Conservation (phyloP, 1,140 invertebrate species). For the Nephila pilipes region DNA sequence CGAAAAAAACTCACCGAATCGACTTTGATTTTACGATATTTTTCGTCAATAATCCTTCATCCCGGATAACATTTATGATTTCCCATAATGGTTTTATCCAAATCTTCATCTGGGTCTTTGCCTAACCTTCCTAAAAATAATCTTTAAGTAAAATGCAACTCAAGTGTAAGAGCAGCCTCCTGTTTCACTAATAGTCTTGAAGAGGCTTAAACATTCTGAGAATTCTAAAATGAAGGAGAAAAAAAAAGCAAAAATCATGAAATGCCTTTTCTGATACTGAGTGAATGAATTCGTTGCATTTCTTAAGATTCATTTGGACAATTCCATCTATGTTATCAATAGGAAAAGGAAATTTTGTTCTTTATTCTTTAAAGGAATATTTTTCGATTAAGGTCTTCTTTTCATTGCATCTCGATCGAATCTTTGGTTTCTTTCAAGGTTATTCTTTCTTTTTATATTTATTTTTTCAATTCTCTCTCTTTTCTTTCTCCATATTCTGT, state of each 20-base stretch:
- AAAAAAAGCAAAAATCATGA: background rate
- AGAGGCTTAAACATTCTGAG: conserved; percentile 10
- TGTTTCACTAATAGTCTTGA: conserved; percentile 26
- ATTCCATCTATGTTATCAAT: conserved; percentile 70
- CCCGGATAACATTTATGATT: conserved; percentile 21
- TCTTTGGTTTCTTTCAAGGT: conserved; percentile 49
- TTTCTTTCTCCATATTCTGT: conserved; percentile 47
- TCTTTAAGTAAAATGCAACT: conserved; percentile 14
- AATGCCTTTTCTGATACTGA: conserved; percentile 14
- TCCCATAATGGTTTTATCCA: conserved; percentile 24
- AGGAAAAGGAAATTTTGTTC: conserved; percentile 48
- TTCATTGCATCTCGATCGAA: conserved; percentile 50
- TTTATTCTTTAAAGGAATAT: conserved; percentile 62
- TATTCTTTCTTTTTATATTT: conserved; percentile 8
- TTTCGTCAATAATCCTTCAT: conserved; percentile 2
- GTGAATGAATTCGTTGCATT: conserved; percentile 61
- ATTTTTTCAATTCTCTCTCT: conserved; percentile 2
- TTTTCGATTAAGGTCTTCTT: conserved; percentile 61
- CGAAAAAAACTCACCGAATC: background rate
- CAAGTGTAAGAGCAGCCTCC: background rate
- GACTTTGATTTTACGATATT: conserved; percentile 21
- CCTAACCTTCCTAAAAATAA: background rate
- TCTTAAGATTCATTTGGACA: conserved; percentile 61
- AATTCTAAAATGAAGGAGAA: background rate
- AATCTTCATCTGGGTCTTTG: background rate